Conservation (phyloP, 2,113 vertebrate genomes). For the Crotophaga sulcirostris region DNA sequence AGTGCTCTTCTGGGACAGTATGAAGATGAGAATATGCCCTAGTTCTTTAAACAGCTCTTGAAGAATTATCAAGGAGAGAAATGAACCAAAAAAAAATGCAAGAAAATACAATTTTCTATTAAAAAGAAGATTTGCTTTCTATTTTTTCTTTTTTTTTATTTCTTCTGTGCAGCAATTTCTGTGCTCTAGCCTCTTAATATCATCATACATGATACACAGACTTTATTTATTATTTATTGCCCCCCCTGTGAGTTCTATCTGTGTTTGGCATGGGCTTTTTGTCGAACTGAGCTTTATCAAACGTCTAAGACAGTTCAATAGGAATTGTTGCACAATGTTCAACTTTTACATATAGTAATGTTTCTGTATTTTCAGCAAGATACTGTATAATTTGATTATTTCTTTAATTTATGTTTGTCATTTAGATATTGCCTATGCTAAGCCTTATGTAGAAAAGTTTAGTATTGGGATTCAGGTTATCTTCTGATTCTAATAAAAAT, state of each 20-base stretch:
- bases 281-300: not conserved
- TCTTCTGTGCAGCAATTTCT: not conserved
- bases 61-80: not conserved
- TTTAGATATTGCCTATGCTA: not conserved
- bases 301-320: not conserved
- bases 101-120: not conserved
- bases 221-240: too few species aligned
- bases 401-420: not conserved
- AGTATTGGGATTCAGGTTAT: not conserved
- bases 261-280: not conserved
- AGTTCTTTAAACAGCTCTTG: not conserved
- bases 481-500: not conserved
- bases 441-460: not conserved
- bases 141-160: not conserved
- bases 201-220: not conserved
- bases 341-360: not conserved
- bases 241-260: not conserved
- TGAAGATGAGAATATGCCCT: not conserved
- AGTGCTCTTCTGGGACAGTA: not conserved
- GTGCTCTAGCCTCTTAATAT: not conserved
- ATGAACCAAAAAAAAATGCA: not conserved
- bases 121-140: rapidly evolving
- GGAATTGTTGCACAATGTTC: not conserved
- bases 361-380: not conserved
- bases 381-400: not conserved